These are phyloP conservation scores for Meloidogyne chitwoodi DNA, from an alignment of 1,140 invertebrate species.

Conservation along the genomic window DNA sequence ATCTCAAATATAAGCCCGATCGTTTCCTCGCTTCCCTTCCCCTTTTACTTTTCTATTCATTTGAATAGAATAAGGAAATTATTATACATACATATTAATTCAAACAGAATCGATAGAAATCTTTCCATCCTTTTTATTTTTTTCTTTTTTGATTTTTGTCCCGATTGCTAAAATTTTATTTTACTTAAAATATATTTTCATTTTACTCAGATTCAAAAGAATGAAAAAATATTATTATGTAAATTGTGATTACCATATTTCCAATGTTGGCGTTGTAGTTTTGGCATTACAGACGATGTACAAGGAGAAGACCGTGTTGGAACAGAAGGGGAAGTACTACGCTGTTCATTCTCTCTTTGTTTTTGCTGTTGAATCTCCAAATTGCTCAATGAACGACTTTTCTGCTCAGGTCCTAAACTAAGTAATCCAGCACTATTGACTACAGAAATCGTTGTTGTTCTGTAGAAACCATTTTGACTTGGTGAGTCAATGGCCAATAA, in stretches of 20 bases:
- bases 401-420: conserved; percentile 17
- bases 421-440: conserved; percentile 12
- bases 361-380: conserved; percentile 9
- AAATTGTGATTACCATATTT: conserved; percentile 6
- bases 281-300: neutral
- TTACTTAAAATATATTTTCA: neutral
- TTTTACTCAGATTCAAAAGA: too few species aligned
- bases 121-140: neutral
- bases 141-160: neutral
- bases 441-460: conserved; percentile 10
- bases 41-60: neutral
- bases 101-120: neutral
- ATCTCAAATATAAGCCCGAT: too few species aligned
- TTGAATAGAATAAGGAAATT: neutral
- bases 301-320: neutral
- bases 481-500: neutral
- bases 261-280: conserved; percentile 9
- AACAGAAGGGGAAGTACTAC: conserved; percentile 4
- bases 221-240: neutral
- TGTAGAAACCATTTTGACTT: conserved; percentile 12
- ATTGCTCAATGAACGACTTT: conserved; percentile 32
- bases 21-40: too few species aligned
- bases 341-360: neutral
- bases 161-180: neutral
- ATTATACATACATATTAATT: neutral